phyloP scores from a whole-genome alignment of 2,888 invertebrate species.

The Tetrapedia diversipes region DNA sequence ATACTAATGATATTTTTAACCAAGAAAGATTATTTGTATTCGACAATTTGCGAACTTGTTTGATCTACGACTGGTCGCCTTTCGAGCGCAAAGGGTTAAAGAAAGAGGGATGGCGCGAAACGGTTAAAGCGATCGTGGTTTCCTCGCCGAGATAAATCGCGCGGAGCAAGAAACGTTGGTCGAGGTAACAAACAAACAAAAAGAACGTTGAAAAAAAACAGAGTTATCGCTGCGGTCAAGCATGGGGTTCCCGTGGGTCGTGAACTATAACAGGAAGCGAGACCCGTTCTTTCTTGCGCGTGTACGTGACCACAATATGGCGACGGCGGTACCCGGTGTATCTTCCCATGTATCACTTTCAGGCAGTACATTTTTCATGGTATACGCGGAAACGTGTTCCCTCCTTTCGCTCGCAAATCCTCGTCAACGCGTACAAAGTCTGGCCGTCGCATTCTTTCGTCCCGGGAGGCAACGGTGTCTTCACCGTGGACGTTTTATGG shows the following conservation, averaged over 20 bases:
- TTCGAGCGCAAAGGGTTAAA: too few relatives aligned
- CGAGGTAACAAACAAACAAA: too few relatives aligned
- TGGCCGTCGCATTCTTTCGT: conserved; percentile 4
- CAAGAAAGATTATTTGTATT: too few relatives aligned
- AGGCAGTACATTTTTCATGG: conserved; percentile 58
- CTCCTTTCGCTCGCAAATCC: conserved; percentile 40
- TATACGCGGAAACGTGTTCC: conserved; percentile 33
- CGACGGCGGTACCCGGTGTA: conserved; percentile 24
- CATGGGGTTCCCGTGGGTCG: conserved; percentile 29
- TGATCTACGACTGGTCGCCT: too few relatives aligned
- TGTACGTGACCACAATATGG: conserved; percentile 56
- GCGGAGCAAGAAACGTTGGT: too few relatives aligned
- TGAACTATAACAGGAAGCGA: conserved; percentile 29
- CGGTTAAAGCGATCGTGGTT: too few relatives aligned
- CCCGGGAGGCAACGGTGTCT: too few relatives aligned
- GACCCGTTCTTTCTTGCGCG: conserved; percentile 32
- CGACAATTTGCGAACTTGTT: too few relatives aligned
- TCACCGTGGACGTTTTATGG: too few relatives aligned
- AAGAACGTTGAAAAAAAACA: conserved; percentile 58
- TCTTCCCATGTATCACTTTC: conserved; percentile 56
- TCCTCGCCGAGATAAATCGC: too few relatives aligned
- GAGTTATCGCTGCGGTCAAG: conserved; percentile 55
- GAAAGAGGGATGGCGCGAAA: too few relatives aligned
- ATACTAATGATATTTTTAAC: too few relatives aligned
- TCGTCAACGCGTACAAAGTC: conserved; percentile 13